A percentile compares a stretch with the other conserved stretches of the same genome.
These are phyloP conservation scores for Cryptocephalus moraei DNA, from an alignment of 2,888 invertebrate genomes.

Conservation along the genomic window DNA sequence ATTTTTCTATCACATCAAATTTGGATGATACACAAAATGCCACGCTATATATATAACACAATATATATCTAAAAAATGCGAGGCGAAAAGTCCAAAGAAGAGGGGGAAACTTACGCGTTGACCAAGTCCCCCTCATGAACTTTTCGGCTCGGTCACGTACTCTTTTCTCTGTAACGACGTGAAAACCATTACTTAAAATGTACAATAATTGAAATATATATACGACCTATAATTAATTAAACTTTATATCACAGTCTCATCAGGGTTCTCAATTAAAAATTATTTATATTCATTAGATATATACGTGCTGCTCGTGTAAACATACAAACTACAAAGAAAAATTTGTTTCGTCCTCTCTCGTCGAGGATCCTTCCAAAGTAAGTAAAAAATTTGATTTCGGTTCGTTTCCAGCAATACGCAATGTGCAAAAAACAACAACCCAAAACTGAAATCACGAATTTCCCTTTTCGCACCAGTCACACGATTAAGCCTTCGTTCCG, in stretches of 20 bases:
- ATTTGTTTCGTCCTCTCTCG: background rate
- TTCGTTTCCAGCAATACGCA: conserved; percentile 1
- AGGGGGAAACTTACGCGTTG: no score
- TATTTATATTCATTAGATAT: conserved; percentile 8
- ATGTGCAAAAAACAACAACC: conserved; percentile 9
- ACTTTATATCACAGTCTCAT: conserved; percentile 34
- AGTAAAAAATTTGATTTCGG: no score
- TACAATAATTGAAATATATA: conserved; percentile 22
- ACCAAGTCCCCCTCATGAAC: no score
- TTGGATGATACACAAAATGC: conserved; percentile 25
- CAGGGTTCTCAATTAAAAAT: conserved; percentile 32
- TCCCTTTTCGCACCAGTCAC: no score
- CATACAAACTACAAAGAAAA: conserved; percentile 3
- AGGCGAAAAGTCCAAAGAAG: no score
- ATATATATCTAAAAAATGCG: conserved; percentile 7
- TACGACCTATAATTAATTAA: conserved; percentile 31
- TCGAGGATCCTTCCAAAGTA: no score
- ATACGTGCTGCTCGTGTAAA: conserved; percentile 27
- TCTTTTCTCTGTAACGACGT: conserved; percentile 12
- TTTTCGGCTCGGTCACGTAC: no score
- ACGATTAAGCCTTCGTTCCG: no score
- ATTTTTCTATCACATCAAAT: conserved; percentile 30
- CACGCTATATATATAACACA: conserved; percentile 26
- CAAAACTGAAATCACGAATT: no score
- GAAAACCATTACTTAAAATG: conserved; percentile 18